Base-by-base conservation (phyloP, 2,888 invertebrate species). In the Cyaniris semiargus region DNA sequence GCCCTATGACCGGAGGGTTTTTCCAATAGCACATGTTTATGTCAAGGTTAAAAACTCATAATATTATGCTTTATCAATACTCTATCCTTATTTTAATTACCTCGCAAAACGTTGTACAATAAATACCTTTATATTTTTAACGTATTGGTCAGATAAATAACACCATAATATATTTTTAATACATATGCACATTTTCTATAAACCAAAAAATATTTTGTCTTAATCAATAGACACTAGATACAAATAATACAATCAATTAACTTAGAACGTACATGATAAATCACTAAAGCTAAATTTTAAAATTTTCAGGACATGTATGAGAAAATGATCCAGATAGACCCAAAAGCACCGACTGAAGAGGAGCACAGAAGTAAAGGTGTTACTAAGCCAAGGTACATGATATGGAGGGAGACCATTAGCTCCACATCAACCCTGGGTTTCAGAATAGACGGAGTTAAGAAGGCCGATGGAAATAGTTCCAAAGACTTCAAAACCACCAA, bases 361-460 rank as follows among this genome's bases (percentile, higher is more conserved):
- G 99, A 99, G 89, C 97, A 98, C 84, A 95, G 96, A 81, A 95
- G 97, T 83, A 97, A 97, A 92, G 98, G 98, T 23, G 97, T 99
- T 1, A 98, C 98, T 3, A 99, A 99, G 90, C 98, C 99, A 0
- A 95, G 99, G 21, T 97, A 98, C 90, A 98, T 98, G 98, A 95
- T 98, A 71, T 99, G 98, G 98, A 95, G 99, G 77, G 99, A 99
- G 91, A 98, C 98, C 13, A 98, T 99, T 84, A 99, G 99, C 76
- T 99, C 99, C 66, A 99, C 99, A n/a, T 97, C 99, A 0, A 97
- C 97, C 0, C 95, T 99, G 75, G 99, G 99, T 77, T 99, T 99
- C 93, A 95, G 99, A 84, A 98, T 99, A 87, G 99, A 99, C 90
- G 99, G 99, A 27, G 97, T 97, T 80, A 96, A 97, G 88, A 97